Evolutionary conservation across 1,140 invertebrate genomes (phyloP).

Genomic region (Agrilus planipennis): DNA sequence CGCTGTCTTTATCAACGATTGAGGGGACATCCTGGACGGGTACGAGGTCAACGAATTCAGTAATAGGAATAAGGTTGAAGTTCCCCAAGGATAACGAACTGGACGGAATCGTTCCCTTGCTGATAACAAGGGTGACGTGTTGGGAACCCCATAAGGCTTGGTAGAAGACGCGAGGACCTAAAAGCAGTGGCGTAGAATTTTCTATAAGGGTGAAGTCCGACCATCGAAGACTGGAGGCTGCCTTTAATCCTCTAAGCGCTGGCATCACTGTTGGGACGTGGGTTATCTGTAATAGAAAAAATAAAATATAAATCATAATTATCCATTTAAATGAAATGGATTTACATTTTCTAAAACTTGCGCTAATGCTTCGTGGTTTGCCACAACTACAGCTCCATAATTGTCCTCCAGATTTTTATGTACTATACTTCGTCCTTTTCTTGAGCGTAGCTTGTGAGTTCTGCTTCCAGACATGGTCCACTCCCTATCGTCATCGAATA

Average conservation of each 20-base stretch:
- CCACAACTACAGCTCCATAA: conserved; percentile 76
- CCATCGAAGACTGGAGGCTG: conserved; percentile 54
- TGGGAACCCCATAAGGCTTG: conserved; percentile 56
- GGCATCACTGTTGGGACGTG: conserved; percentile 50
- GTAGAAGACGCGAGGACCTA: conserved; percentile 59
- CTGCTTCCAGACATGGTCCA: conserved; percentile 34
- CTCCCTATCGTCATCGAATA: conserved; percentile 41
- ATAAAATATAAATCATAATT: conserved; percentile 3
- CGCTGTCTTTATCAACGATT: conserved; percentile 34
- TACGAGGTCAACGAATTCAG: conserved; percentile 65
- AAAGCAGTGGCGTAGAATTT: conserved; percentile 40
- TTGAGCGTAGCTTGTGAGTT: conserved; percentile 47
- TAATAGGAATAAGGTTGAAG: conserved; percentile 55
- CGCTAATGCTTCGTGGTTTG: conserved; percentile 75
- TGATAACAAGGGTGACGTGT: conserved; percentile 58
- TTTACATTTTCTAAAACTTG: conserved; percentile 71
- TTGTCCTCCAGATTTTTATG: conserved; percentile 76
- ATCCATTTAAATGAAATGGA: conserved; percentile 1
- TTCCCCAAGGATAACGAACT: conserved; percentile 37
- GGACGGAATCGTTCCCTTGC: conserved; percentile 36
- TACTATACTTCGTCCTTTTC: conserved; percentile 63
- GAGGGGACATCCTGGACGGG: conserved; percentile 46
- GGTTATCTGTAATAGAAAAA: conserved; percentile 44
- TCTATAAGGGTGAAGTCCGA: conserved; percentile 52
- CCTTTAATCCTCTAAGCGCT: conserved; percentile 54